A percentile compares a stretch with the other conserved stretches of the same genome.
phyloP scores from a whole-genome alignment of 2,888 invertebrate species.

The Pyrgus malvae region DNA sequence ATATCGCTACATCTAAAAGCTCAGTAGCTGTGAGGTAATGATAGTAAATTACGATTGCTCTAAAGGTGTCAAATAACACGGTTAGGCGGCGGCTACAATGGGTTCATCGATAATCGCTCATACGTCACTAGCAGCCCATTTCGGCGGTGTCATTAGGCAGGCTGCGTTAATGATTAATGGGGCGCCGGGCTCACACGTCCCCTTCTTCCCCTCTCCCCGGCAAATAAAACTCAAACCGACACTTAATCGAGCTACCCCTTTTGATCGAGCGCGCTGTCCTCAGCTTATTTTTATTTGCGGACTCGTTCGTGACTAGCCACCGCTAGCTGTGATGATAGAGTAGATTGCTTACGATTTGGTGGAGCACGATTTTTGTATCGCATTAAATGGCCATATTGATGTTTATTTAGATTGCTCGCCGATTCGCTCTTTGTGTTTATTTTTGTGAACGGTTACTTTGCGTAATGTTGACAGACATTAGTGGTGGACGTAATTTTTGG shows the following conservation, averaged over 20 bases:
- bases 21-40: constrained; percentile 31
- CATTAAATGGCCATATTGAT: constrained; percentile 35
- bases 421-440: constrained; percentile 24
- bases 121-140: constrained; percentile 66
- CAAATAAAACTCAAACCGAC: constrained; percentile 77
- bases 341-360: constrained; percentile 54
- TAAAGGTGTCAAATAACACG: constrained; percentile 38
- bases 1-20: constrained; percentile 19
- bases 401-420: constrained; percentile 32
- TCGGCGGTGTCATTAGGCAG: constrained; percentile 80
- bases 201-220: constrained; percentile 50
- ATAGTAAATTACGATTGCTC: constrained; percentile 38
- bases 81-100: constrained; percentile 38
- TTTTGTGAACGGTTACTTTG: constrained; percentile 19
- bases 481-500: too few species aligned
- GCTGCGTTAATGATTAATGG: constrained; percentile 81
- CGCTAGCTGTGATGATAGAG: constrained; percentile 49
- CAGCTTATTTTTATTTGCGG: constrained; percentile 60
- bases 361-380: constrained; percentile 57
- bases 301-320: constrained; percentile 52
- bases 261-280: constrained; percentile 72
- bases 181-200: constrained; percentile 69
- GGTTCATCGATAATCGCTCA: constrained; percentile 45
- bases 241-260: constrained; percentile 79
- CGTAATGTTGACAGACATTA: constrained; percentile 22